Percentiles rank a stretch among this genome's conserved stretches.
Evolutionary conservation across 2,113 vertebrate genomes (phyloP).

Genomic region (Ellobius talpinus): DNA sequence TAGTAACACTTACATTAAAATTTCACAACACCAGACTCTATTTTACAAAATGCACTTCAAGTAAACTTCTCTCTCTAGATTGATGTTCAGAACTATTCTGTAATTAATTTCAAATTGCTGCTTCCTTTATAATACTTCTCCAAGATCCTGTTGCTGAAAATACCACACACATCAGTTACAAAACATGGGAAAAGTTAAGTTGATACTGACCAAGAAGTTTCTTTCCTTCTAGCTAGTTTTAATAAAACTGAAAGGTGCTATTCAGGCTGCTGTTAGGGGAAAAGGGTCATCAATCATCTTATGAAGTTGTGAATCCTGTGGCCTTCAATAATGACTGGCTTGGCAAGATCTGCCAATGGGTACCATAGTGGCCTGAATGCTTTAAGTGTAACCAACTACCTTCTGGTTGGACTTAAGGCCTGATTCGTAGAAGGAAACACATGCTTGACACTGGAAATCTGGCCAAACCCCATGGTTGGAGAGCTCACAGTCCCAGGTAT

Average conservation of each 20-base stretch:
- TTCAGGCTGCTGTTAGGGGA: neutral
- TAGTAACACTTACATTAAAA: neutral
- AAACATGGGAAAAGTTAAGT: neutral
- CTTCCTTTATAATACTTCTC: neutral
- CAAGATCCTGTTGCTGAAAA: neutral
- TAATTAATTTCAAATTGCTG: slow-evolving; percentile 27
- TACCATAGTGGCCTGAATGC: neutral
- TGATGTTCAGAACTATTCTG: neutral
- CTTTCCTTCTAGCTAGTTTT: neutral
- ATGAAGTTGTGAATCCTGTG: neutral
- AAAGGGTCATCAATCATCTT: neutral
- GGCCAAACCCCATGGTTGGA: neutral
- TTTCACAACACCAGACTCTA: neutral
- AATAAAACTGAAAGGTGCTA: neutral
- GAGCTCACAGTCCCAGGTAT: neutral
- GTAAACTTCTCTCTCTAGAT: neutral
- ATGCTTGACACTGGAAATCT: neutral
- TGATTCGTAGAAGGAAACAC: neutral
- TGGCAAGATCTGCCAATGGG: neutral
- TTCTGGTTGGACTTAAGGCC: neutral
- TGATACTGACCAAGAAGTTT: neutral
- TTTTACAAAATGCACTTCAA: slow-evolving; percentile 33
- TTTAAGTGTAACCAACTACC: neutral
- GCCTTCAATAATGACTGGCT: neutral
- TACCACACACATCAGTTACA: neutral